A percentile compares a stretch with the other conserved stretches of the same genome.
Evolutionary conservation across 2,797 vertebrate genomes (phyloP).

Genomic region (Benthosema pterotum): DNA sequence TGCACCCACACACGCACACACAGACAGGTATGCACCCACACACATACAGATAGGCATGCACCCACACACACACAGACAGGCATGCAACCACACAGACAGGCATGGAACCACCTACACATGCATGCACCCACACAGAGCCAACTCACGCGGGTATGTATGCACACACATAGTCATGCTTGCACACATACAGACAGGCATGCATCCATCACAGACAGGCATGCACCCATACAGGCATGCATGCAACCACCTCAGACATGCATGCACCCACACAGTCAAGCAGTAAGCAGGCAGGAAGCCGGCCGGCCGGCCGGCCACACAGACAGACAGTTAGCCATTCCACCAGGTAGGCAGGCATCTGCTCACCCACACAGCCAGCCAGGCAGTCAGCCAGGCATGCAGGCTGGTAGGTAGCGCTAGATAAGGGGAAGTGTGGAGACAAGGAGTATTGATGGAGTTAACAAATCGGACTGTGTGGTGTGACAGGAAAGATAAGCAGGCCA

Average conservation of each 20-base stretch:
- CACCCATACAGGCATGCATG: not conserved
- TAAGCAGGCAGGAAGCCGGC: too few species aligned
- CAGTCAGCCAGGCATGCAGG: not conserved
- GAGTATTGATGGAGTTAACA: not conserved
- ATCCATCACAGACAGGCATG: not conserved
- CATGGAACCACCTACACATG: too few species aligned
- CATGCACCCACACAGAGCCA: too few species aligned
- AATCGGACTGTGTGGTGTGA: not conserved
- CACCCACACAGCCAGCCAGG: not conserved
- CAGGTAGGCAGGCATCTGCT: too few species aligned
- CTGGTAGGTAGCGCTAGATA: slow-evolving; percentile 10
- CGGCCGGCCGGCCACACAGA: not conserved
- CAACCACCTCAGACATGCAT: too few species aligned
- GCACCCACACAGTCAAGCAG: too few species aligned
- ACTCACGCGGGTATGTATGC: too few species aligned
- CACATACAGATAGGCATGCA: too few species aligned
- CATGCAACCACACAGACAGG: too few species aligned
- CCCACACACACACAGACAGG: too few species aligned
- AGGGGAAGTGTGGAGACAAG: not conserved
- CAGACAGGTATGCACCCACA: too few species aligned
- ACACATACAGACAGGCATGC: too few species aligned
- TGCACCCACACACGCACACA: not conserved
- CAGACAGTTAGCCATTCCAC: not conserved
- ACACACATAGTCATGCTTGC: not conserved
- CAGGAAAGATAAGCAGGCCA: slow-evolving; percentile 23